These are phyloP conservation scores for Hermetia illucens DNA, from an alignment of 1,140 invertebrate species.

Conservation along the genomic window DNA sequence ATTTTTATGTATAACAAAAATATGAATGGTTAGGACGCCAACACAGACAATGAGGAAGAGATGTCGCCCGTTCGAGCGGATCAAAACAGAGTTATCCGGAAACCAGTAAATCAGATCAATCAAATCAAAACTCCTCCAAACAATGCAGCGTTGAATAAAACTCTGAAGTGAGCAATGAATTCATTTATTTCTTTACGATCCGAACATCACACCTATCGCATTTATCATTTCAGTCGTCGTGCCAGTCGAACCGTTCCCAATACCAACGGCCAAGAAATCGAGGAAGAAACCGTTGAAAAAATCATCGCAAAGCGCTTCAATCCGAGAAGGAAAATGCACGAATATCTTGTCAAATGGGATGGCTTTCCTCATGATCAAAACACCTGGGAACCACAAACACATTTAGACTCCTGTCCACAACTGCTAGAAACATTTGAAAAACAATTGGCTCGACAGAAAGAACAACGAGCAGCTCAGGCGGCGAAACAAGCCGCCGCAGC, in stretches of 20 bases:
- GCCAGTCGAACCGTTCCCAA: slow-evolving; percentile 23
- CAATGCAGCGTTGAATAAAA: too few relatives aligned
- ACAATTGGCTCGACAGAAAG: slow-evolving; percentile 57
- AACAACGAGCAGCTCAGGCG: slow-evolving; percentile 43
- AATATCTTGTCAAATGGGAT: slow-evolving; percentile 74
- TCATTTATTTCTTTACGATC: neutral
- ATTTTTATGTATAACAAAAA: too few relatives aligned
- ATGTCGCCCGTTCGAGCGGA: too few relatives aligned
- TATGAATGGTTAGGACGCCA: too few relatives aligned
- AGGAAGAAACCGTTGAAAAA: slow-evolving; percentile 46
- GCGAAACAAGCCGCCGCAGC: slow-evolving; percentile 14
- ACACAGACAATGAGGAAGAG: too few relatives aligned
- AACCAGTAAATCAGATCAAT: too few relatives aligned
- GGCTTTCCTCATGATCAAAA: slow-evolving; percentile 56
- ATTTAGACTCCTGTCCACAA: slow-evolving; percentile 56
- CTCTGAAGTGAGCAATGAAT: neutral
- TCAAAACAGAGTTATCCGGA: too few relatives aligned
- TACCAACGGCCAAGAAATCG: slow-evolving; percentile 14
- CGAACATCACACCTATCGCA: neutral
- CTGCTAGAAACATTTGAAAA: slow-evolving; percentile 66
- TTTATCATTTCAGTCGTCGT: slow-evolving; percentile 13
- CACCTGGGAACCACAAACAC: slow-evolving; percentile 64
- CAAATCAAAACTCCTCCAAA: too few relatives aligned
- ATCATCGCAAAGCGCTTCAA: slow-evolving; percentile 69
- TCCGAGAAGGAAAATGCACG: slow-evolving; percentile 55